A percentile compares a stretch with the other conserved stretches of the same genome.
Conservation (phyloP, 64 coral and sea anemone genomes). For the Montipora efflorescens region DNA sequence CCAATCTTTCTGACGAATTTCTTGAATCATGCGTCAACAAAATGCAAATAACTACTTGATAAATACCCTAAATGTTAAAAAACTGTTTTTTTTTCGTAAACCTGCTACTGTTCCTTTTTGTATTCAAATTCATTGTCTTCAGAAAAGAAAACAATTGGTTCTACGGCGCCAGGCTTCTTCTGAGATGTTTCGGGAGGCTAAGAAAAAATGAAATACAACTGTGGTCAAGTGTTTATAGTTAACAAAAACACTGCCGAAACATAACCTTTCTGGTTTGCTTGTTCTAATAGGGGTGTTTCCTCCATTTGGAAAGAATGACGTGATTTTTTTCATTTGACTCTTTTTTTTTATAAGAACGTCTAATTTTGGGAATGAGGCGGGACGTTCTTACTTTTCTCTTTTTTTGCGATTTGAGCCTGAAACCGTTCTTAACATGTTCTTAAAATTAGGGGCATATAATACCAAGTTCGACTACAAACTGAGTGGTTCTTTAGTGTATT, state of each 20-base stretch:
- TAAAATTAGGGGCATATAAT: too few relatives aligned
- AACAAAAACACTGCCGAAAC: neutral
- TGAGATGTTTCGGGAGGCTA: conserved; percentile 15
- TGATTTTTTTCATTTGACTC: too few relatives aligned
- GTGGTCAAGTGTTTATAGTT: neutral
- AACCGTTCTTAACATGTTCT: too few relatives aligned
- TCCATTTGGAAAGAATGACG: too few relatives aligned
- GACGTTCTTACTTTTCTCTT: too few relatives aligned
- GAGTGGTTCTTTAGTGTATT: too few relatives aligned
- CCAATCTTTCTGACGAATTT: too few relatives aligned
- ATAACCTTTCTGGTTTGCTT: neutral
- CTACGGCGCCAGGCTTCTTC: conserved; percentile 30
- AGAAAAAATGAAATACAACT: neutral
- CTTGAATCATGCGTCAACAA: neutral
- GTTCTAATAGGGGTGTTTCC: too few relatives aligned
- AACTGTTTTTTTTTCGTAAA: neutral
- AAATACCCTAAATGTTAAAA: neutral
- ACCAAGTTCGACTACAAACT: too few relatives aligned
- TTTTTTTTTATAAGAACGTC: too few relatives aligned
- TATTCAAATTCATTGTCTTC: conserved; percentile 91
- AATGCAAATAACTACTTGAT: neutral
- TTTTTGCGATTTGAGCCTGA: too few relatives aligned
- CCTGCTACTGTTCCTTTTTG: conserved; percentile 69
- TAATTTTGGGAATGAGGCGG: too few relatives aligned
- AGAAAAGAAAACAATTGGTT: conserved; percentile 92